A percentile compares a stretch with the other conserved stretches of the same genome.
These are phyloP conservation scores for Junco hyemalis DNA, from an alignment of 2,113 vertebrate species.

Conservation along the genomic window DNA sequence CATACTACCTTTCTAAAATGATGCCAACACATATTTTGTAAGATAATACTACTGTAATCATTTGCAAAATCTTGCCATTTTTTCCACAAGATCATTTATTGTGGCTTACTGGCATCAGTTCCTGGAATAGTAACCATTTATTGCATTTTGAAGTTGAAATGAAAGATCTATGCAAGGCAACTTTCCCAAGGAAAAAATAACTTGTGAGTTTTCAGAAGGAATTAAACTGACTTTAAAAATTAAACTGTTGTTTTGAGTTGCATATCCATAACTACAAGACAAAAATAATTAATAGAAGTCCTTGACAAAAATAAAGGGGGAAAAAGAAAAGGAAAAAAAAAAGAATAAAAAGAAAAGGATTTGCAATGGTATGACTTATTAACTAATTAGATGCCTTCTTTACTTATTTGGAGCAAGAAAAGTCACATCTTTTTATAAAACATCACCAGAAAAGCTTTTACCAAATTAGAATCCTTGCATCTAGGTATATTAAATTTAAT, in stretches of 20 bases:
- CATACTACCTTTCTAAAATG: not conserved
- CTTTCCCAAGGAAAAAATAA: not conserved
- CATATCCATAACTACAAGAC: not conserved
- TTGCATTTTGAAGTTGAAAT: not conserved
- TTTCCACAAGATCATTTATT: not conserved
- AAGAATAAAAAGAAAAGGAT: not conserved
- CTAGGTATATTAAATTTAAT: not conserved
- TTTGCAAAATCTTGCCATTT: not conserved
- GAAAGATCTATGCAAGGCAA: not conserved
- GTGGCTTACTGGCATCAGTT: not conserved
- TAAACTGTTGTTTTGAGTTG: not conserved
- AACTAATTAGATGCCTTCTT: not conserved
- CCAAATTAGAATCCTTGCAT: not conserved
- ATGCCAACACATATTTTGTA: not conserved
- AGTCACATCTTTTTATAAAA: not conserved
- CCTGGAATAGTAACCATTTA: not conserved
- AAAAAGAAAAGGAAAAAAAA: fast-evolving
- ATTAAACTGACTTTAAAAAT: not conserved
- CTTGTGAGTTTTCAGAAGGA: not conserved
- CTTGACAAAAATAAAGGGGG: not conserved
- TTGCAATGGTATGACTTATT: not conserved
- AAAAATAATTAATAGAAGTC: not conserved
- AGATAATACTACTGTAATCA: not conserved
- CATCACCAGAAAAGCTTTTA: fast-evolving
- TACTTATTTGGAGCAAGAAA: not conserved